A percentile compares a stretch with the other conserved stretches of the same genome.
Conservation (phyloP, 2,113 vertebrate species). For the Pogona vitticeps region DNA sequence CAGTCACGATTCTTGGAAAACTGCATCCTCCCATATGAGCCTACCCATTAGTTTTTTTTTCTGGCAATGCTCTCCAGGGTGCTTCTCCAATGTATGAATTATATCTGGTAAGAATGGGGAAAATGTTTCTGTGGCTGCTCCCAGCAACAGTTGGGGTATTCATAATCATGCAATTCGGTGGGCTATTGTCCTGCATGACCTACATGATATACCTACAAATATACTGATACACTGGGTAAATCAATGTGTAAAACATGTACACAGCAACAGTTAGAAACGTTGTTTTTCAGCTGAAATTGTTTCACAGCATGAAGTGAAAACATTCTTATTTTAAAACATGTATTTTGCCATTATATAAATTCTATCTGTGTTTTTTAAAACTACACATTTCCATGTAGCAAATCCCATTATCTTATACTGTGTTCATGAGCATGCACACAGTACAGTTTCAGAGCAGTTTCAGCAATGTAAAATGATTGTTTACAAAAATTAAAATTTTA, state of each 20-base stretch:
- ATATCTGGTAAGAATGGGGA: neutral
- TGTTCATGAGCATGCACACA: slow-evolving; percentile 51
- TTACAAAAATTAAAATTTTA: neutral
- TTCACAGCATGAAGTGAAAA: too few relatives aligned
- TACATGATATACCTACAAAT: too few relatives aligned
- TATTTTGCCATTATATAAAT: too few relatives aligned
- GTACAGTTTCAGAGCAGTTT: neutral
- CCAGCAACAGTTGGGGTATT: too few relatives aligned
- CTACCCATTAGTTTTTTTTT: neutral
- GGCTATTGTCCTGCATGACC: too few relatives aligned
- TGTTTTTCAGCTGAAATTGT: neutral
- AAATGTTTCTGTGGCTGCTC: neutral
- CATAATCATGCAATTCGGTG: too few relatives aligned
- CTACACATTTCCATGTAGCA: neutral
- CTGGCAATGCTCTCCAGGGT: neutral
- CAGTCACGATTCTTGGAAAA: neutral
- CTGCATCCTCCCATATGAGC: neutral
- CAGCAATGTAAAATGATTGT: slow-evolving; percentile 21
- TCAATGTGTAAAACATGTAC: neutral
- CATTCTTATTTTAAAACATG: too few relatives aligned
- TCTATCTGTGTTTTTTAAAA: neutral
- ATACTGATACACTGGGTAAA: neutral
- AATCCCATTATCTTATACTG: neutral
- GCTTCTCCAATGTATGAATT: neutral
- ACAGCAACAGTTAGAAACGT: neutral